Evolutionary conservation across 37 sponge, comb jelly and placozoan genomes (phyloP).

Genomic region (Agelas oroides): DNA sequence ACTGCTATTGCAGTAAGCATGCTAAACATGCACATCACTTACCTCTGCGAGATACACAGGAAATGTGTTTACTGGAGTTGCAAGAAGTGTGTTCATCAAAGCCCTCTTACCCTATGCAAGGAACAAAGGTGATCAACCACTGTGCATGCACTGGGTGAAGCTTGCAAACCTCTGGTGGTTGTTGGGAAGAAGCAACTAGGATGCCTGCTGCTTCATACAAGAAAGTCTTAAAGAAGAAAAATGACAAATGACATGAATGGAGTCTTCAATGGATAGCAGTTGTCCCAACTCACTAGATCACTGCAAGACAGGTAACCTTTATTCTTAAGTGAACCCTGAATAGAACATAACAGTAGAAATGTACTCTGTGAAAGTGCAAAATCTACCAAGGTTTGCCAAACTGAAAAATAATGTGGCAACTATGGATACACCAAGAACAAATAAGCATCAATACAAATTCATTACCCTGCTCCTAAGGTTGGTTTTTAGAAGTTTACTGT

Average conservation of each 20-base stretch:
- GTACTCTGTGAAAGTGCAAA: neutral
- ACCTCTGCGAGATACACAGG: conserved; percentile 44
- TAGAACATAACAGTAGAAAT: neutral
- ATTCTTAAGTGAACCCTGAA: conserved; percentile 1
- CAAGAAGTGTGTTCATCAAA: conserved; percentile 41
- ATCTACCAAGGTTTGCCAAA: too few species aligned
- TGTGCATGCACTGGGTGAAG: neutral
- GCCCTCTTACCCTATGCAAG: conserved; percentile 36
- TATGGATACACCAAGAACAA: too few species aligned
- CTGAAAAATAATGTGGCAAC: too few species aligned
- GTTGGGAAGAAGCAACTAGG: conserved; percentile 62
- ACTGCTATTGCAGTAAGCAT: too few species aligned
- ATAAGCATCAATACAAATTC: too few species aligned
- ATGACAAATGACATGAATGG: conserved; percentile 1
- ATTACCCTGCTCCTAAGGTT: too few species aligned
- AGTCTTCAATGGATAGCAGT: too few species aligned
- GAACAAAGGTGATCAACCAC: neutral
- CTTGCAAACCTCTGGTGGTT: conserved; percentile 67
- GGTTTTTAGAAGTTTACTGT: too few species aligned
- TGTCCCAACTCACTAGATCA: conserved; percentile 39
- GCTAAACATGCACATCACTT: neutral
- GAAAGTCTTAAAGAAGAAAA: conserved; percentile 54
- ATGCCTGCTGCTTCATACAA: conserved; percentile 87
- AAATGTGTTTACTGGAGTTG: conserved; percentile 53
- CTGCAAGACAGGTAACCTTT: conserved; percentile 40